phyloP scores from a whole-genome alignment of 2,113 vertebrate species.

The Pleuronectes platessa region DNA sequence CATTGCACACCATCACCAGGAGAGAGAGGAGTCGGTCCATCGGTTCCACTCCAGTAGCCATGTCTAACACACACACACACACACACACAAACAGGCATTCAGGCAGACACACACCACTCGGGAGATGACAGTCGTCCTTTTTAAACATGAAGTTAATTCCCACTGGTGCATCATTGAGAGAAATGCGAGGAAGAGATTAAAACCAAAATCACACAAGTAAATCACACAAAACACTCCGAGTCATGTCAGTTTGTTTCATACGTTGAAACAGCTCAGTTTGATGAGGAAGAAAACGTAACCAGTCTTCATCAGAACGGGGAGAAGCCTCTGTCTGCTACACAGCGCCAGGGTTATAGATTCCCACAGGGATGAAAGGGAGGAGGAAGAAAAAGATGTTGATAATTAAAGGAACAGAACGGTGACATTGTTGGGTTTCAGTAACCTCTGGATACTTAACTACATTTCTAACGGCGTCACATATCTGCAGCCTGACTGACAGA shows the following conservation, averaged over 20 bases:
- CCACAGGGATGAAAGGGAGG: conserved; percentile 3
- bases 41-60: conserved; percentile 44
- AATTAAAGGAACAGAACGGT: conserved; percentile 2
- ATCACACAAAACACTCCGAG: conserved; percentile 20
- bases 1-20: conserved; percentile 29
- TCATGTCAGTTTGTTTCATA: conserved; percentile 20
- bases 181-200: conserved; percentile 19
- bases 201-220: conserved; percentile 27
- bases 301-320: conserved; percentile 4
- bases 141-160: conserved; percentile 50
- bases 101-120: conserved; percentile 6
- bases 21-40: conserved; percentile 51
- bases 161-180: conserved; percentile 26
- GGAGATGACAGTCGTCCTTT: conserved; percentile 42
- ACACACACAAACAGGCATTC: no score
- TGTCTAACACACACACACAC: conserved; percentile 7
- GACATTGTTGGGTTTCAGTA: not conserved
- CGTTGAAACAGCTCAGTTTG: conserved; percentile 30
- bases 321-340: not conserved
- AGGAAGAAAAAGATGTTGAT: conserved; percentile 10
- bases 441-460: not conserved
- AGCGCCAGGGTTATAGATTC: conserved; percentile 5
- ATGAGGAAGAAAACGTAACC: conserved; percentile 17
- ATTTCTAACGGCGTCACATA: not conserved
- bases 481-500: no score